Evolutionary conservation across 1,140 invertebrate species (phyloP), one percentile per base, ranked within the genome.

Genomic region (Caerostris extrusa): DNA sequence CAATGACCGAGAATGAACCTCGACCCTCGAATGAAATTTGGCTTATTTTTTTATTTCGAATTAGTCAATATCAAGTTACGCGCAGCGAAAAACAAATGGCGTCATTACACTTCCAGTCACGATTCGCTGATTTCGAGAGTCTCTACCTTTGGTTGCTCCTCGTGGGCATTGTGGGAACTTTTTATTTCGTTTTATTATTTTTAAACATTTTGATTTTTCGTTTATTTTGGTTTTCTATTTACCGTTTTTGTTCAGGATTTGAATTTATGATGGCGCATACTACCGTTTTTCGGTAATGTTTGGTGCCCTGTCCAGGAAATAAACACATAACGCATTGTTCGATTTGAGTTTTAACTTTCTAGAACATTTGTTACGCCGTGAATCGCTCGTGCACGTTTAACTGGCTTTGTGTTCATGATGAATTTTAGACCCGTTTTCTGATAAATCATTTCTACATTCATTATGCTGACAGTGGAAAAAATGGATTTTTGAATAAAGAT

Each of bases 1-100:
- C 91, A 93, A 93, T 17, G 91, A 93, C 91, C 82, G 91, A 3
- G 17, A 93, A 64, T 93, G n/a, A 93, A 87, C 91, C 91, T 93
- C 87, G 91, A 93, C 91, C 83, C n/a, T 87, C n/a, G 55, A n/a
- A n/a, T 57, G 8, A 71, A 53, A 57, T 50, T 61, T 82, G 82
- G 57, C 61, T 91, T 91, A 57, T 60, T 81, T 91, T 91, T 81
- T n/a, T 93, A 17, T 64, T 19, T 67, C 64, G 57, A 50, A n/a
- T 34, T 14, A 77, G 17, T 56, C 60, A 93, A 87, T 86, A 67
- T 61, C 53, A n/a, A 55, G 53, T 50, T n/a, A 56, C 88, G 86
- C 53, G 14, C 34, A 56, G 64, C 10, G 64, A 55, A 88, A 85
- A 55, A n/a, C n/a, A n/a, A 88, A 67, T 50, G 19, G 19, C n/a